phyloP scores from a whole-genome alignment of 1,140 invertebrate species.

The Nebria ingens region DNA sequence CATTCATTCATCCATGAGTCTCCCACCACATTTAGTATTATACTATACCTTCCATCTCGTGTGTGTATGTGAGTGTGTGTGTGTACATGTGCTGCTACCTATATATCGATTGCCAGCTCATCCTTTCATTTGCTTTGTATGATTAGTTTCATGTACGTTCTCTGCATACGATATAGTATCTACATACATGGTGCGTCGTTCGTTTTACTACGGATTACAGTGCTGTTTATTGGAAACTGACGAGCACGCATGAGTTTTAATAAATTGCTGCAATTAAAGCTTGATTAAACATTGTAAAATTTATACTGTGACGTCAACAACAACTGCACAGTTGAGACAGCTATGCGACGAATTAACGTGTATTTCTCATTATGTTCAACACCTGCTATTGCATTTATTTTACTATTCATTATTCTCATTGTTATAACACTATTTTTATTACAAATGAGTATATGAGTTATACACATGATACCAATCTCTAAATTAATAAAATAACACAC shows the following conservation, averaged over 20 bases:
- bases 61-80: neutral
- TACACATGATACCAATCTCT: too few species aligned
- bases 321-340: neutral
- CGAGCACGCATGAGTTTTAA: neutral
- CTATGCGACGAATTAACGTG: too few species aligned
- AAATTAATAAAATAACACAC: too few species aligned
- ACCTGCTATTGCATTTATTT: too few species aligned
- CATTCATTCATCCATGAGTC: neutral
- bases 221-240: neutral
- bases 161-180: neutral
- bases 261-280: conserved; percentile 6
- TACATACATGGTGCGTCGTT: neutral
- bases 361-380: too few species aligned
- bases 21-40: too few species aligned
- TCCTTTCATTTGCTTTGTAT: too few species aligned
- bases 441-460: too few species aligned
- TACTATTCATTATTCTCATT: too few species aligned
- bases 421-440: too few species aligned
- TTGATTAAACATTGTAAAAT: conserved; percentile 10
- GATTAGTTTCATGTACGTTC: neutral
- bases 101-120: too few species aligned
- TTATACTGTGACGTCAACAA: neutral
- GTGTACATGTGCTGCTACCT: neutral
- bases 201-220: too few species aligned
- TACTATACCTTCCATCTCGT: neutral